Evolutionary conservation across 2,888 invertebrate genomes (phyloP).

Genomic region (Tipula helvola): DNA sequence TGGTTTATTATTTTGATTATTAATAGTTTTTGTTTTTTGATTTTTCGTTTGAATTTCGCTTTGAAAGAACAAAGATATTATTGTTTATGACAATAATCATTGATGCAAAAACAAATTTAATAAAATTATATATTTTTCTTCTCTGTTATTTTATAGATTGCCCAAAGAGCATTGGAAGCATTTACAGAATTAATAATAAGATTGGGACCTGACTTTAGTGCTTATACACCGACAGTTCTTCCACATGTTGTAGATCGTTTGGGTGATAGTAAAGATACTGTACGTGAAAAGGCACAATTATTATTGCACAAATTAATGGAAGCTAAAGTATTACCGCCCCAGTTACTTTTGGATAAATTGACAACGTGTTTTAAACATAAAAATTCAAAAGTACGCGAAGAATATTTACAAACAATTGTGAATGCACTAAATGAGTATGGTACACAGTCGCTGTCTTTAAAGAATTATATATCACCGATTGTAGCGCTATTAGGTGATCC

Average conservation of each 20-base stretch:
- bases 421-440: slow-evolving; percentile 77
- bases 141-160: slow-evolving; percentile 49
- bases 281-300: slow-evolving; percentile 61
- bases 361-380: slow-evolving; percentile 65
- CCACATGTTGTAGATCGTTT: slow-evolving; percentile 70
- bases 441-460: slow-evolving; percentile 66
- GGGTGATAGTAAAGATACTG: slow-evolving; percentile 50
- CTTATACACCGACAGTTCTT: slow-evolving; percentile 69
- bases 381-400: slow-evolving; percentile 85
- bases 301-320: slow-evolving; percentile 61
- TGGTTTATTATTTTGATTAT: background rate
- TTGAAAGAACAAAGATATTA: background rate
- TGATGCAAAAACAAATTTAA: background rate
- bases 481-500: slow-evolving; percentile 79
- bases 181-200: slow-evolving; percentile 74
- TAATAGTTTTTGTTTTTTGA: background rate
- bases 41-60: background rate
- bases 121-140: slow-evolving; percentile 9
- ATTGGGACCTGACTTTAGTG: slow-evolving; percentile 76
- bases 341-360: slow-evolving; percentile 60
- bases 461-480: slow-evolving; percentile 69
- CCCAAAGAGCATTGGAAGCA: slow-evolving; percentile 82
- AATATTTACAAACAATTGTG: slow-evolving; percentile 70
- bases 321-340: slow-evolving; percentile 52
- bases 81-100: background rate